Conservation (phyloP, 1,140 invertebrate species). For the Calycopis cecrops region DNA sequence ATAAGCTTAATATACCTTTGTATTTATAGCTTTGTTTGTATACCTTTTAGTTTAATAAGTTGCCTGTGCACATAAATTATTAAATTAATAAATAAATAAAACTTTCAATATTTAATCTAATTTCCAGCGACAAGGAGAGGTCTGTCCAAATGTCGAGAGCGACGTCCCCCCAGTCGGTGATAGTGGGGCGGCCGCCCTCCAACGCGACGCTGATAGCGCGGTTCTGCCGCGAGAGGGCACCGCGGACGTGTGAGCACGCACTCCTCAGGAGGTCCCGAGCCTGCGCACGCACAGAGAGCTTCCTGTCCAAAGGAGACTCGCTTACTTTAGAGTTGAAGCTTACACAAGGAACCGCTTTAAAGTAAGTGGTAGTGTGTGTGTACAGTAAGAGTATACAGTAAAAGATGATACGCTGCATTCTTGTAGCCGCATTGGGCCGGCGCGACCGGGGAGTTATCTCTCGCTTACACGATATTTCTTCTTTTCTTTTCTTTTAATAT, state of each 20-base stretch:
- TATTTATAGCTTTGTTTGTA: too few relatives aligned
- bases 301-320: conserved; percentile 86
- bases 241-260: conserved; percentile 85
- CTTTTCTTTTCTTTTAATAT: too few relatives aligned
- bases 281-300: conserved; percentile 88
- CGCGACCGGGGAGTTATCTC: too few relatives aligned
- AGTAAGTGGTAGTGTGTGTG: conserved; percentile 66
- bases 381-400: background rate
- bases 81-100: too few relatives aligned
- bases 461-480: too few relatives aligned
- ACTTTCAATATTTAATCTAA: background rate
- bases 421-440: too few relatives aligned
- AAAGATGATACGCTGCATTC: background rate
- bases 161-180: conserved; percentile 66
- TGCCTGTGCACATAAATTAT: too few relatives aligned
- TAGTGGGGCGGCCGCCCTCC: conserved; percentile 74
- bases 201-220: conserved; percentile 84
- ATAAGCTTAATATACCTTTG: too few relatives aligned
- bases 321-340: conserved; percentile 87
- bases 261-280: conserved; percentile 79
- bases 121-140: conserved; percentile 63
- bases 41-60: too few relatives aligned
- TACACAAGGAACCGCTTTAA: conserved; percentile 88
- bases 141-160: conserved; percentile 65
- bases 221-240: conserved; percentile 86